Percentiles rank a stretch among this genome's conserved stretches.
Conservation (phyloP, 2,888 invertebrate species). For the Leucoma salicis region DNA sequence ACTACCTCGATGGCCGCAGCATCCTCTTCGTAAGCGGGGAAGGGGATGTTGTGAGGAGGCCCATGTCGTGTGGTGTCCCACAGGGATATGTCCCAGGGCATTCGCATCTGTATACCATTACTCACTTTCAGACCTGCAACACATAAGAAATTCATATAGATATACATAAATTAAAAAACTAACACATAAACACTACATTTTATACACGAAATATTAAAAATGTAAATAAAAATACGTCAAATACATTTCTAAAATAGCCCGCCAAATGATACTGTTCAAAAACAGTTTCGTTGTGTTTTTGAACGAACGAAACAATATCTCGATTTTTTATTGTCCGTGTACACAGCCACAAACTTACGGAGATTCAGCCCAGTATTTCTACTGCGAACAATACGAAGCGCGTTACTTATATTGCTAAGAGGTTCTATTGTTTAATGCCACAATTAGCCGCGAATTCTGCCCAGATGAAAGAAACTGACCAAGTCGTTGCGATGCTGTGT, state of each 20-base stretch:
- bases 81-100: no score
- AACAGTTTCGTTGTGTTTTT: slow-evolving; percentile 35
- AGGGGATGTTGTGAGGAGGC: no score
- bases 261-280: slow-evolving; percentile 33
- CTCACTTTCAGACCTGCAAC: no score
- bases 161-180: no score
- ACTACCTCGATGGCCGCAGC: no score
- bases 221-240: background rate
- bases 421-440: slow-evolving; percentile 81
- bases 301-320: slow-evolving; percentile 35
- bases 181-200: background rate
- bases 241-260: slow-evolving; percentile 23
- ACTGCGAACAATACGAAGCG: slow-evolving; percentile 50
- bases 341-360: slow-evolving; percentile 33
- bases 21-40: no score
- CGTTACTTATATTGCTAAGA: slow-evolving; percentile 68
- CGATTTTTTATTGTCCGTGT: slow-evolving; percentile 38
- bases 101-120: no score
- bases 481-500: slow-evolving; percentile 50
- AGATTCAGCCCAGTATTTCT: slow-evolving; percentile 41
- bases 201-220: background rate
- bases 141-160: no score
- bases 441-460: slow-evolving; percentile 73
- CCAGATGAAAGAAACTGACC: slow-evolving; percentile 77
- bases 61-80: no score